Conservation (phyloP, 2,888 invertebrate genomes). For the Xylota segnis region DNA sequence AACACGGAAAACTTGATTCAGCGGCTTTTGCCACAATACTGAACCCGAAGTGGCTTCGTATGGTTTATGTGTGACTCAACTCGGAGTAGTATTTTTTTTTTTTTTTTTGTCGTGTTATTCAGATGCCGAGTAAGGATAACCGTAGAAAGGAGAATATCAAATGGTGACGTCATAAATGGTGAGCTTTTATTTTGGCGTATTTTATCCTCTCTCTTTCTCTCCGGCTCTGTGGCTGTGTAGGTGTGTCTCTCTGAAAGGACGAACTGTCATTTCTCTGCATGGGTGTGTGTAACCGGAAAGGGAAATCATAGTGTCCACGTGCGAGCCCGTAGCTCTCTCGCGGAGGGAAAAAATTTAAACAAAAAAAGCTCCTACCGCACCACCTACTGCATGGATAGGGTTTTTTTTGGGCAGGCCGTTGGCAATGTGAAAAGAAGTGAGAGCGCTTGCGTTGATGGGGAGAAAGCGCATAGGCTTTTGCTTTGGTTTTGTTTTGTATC, state of each 20-base stretch:
- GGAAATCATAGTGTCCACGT: constrained; percentile 54
- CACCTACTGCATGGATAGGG: constrained; percentile 51
- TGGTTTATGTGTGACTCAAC: constrained; percentile 74
- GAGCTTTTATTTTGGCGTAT: constrained; percentile 67
- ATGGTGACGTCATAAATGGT: constrained; percentile 67
- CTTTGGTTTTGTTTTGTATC: constrained; percentile 26
- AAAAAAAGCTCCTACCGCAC: constrained; percentile 58
- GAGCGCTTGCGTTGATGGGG: constrained; percentile 68
- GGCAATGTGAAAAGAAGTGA: constrained; percentile 32
- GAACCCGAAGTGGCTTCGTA: constrained; percentile 57
- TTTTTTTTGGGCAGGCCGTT: constrained; percentile 71
- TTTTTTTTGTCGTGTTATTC: constrained; percentile 2
- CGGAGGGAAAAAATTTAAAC: neutral
- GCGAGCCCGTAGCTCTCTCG: constrained; percentile 35
- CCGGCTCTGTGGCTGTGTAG: no score
- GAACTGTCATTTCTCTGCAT: constrained; percentile 10
- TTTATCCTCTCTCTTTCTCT: no score
- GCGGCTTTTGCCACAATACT: constrained; percentile 77
- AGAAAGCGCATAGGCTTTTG: constrained; percentile 75
- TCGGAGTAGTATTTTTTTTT: constrained; percentile 55
- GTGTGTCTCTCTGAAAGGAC: constrained; percentile 22
- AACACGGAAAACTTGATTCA: constrained; percentile 74
- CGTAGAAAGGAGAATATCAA: constrained; percentile 46
- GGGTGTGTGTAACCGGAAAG: constrained; percentile 33
- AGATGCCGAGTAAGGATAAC: constrained; percentile 53